Evolutionary conservation across 2,113 vertebrate species (phyloP).

Genomic region (Rhabdornis inornatus): DNA sequence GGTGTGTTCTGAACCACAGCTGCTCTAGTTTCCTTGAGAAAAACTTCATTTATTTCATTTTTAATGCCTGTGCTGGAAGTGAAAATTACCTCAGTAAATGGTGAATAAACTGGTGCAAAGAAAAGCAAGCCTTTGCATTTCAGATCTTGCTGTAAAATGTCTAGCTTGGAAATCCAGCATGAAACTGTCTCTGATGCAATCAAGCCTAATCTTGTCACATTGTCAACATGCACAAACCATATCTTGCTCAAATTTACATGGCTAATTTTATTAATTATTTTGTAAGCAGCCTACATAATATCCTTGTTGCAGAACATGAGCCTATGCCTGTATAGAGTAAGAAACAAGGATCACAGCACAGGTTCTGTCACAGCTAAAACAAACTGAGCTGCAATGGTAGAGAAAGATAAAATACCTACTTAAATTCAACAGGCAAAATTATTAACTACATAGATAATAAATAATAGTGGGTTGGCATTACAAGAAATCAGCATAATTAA

Average conservation of each 20-base stretch:
- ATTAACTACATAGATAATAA: not conserved
- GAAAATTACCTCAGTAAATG: not conserved
- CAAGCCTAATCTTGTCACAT: not conserved
- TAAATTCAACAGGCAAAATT: not conserved
- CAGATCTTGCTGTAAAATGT: not conserved
- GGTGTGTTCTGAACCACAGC: not conserved
- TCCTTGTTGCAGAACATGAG: not conserved
- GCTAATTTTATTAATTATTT: not conserved
- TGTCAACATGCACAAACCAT: not conserved
- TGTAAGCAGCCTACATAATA: not conserved
- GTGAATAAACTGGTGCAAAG: not conserved
- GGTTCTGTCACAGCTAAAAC: not conserved
- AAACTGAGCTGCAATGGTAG: not conserved
- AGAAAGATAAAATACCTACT: not conserved
- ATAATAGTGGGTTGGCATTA: not conserved
- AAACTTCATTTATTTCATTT: conserved; percentile 19
- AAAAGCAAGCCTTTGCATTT: not conserved
- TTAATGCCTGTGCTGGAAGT: not conserved
- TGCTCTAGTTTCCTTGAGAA: not conserved
- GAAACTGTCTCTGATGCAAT: not conserved
- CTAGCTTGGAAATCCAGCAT: not conserved
- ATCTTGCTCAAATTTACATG: not conserved
- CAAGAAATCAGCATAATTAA: not conserved
- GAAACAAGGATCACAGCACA: not conserved
- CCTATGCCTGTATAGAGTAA: not conserved